phyloP scores from a whole-genome alignment of 1,140 invertebrate species.

The Trachelipus rathkii region DNA sequence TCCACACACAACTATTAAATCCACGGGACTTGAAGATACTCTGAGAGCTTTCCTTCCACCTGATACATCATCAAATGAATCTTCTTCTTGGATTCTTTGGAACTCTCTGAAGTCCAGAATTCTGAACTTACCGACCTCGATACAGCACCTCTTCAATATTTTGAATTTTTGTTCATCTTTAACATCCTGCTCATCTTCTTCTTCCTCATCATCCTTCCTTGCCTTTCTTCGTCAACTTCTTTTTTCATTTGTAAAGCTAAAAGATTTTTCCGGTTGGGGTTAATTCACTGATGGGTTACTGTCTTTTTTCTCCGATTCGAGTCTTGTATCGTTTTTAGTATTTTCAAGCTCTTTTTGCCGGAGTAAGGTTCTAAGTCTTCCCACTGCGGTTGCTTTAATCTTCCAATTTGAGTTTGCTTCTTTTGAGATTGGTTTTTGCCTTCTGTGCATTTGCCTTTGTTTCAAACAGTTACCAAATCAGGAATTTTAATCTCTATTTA shows the following conservation, averaged over 20 bases:
- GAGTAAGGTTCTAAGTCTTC: neutral
- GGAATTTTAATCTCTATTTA: neutral
- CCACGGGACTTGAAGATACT: conserved; percentile 34
- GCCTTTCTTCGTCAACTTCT: conserved; percentile 9
- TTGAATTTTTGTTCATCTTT: conserved; percentile 34
- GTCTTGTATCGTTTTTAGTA: neutral
- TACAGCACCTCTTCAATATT: conserved; percentile 18
- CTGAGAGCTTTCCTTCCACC: neutral
- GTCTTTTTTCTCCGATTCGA: neutral
- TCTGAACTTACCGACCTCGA: neutral
- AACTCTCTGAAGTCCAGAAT: neutral
- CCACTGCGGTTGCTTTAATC: neutral
- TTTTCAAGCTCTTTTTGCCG: neutral
- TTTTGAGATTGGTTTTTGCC: neutral
- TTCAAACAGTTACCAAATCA: neutral
- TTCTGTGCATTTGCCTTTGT: neutral
- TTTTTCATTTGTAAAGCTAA: neutral
- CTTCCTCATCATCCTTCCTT: conserved; percentile 14
- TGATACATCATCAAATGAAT: neutral
- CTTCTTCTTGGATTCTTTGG: neutral
- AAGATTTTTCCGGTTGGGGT: no score
- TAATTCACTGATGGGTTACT: neutral
- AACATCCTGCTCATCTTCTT: conserved; percentile 31
- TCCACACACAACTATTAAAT: conserved; percentile 39
- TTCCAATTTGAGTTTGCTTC: neutral